A percentile compares a stretch with the other conserved stretches of the same genome.
Evolutionary conservation across 1,140 invertebrate species (phyloP).

Genomic region (Augochlora pura): DNA sequence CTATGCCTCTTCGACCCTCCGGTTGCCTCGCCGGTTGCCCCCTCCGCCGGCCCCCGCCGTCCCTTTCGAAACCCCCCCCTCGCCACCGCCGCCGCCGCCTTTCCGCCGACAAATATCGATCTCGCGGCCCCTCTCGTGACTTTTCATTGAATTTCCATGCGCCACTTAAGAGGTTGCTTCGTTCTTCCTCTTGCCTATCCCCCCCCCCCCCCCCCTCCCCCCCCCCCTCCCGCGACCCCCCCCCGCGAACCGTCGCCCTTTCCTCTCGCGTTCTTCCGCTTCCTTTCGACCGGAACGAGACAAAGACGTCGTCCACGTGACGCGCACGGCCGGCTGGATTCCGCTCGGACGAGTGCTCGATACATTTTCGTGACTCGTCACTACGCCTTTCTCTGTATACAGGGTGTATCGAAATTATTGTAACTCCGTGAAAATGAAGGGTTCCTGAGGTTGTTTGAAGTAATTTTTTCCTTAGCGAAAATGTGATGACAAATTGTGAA

Average conservation of each 20-base stretch:
- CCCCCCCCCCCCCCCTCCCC: too few relatives aligned
- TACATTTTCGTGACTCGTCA: not conserved
- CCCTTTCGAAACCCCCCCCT: not conserved
- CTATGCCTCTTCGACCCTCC: conserved; percentile 60
- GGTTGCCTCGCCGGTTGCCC: conserved; percentile 15
- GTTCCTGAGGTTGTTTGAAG: too few relatives aligned
- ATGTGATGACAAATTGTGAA: too few relatives aligned
- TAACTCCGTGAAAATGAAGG: too few relatives aligned
- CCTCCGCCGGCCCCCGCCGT: not conserved
- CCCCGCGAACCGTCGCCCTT: conserved; percentile 3
- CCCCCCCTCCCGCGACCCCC: too few relatives aligned
- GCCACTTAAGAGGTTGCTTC: conserved; percentile 62
- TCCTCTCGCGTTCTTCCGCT: conserved; percentile 2
- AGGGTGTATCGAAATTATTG: too few relatives aligned
- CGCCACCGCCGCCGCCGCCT: not conserved
- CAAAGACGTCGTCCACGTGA: not conserved
- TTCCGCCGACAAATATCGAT: conserved; percentile 72
- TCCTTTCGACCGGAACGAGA: not conserved
- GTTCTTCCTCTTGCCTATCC: conserved; percentile 9
- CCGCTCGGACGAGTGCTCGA: not conserved
- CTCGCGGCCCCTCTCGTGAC: conserved; percentile 66
- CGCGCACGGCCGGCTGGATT: not conserved
- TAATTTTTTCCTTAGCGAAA: too few relatives aligned
- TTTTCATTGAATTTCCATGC: conserved; percentile 78
- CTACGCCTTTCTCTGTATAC: too few relatives aligned